These are phyloP conservation scores for Dolichallabes microphthalmus DNA, from an alignment of 2,113 vertebrate genomes.

Conservation along the genomic window DNA sequence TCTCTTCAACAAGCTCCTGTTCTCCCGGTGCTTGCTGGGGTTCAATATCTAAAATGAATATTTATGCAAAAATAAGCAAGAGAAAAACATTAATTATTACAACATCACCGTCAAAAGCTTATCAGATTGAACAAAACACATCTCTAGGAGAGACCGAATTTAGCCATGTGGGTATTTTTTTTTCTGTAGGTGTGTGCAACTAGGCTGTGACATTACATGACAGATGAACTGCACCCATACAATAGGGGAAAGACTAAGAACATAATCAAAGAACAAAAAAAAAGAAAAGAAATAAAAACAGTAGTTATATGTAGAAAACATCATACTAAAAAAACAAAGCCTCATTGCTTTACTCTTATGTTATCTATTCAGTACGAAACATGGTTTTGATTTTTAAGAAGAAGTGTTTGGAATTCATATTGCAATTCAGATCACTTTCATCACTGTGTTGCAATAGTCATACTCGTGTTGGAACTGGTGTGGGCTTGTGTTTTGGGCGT, in stretches of 20 bases:
- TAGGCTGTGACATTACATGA: not conserved
- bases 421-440: not conserved
- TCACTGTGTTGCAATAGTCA: not conserved
- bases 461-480: too few species aligned
- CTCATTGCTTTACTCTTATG: not conserved
- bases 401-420: not conserved
- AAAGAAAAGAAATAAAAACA: too few species aligned
- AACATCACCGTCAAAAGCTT: not conserved
- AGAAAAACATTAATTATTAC: not conserved
- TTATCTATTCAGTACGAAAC: not conserved
- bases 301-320: not conserved
- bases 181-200: not conserved
- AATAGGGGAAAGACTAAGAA: not conserved
- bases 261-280: not conserved
- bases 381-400: not conserved
- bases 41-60: constrained; percentile 55
- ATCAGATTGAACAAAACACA: not conserved
- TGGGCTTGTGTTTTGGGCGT: too few species aligned
- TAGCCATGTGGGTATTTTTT: not conserved
- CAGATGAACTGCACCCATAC: not conserved
- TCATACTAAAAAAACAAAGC: not conserved
- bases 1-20: constrained; percentile 80
- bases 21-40: constrained; percentile 57
- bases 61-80: not conserved
- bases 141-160: not conserved